phyloP scores from a whole-genome alignment of 2,888 invertebrate genomes.

The Trachelus troglodyta region DNA sequence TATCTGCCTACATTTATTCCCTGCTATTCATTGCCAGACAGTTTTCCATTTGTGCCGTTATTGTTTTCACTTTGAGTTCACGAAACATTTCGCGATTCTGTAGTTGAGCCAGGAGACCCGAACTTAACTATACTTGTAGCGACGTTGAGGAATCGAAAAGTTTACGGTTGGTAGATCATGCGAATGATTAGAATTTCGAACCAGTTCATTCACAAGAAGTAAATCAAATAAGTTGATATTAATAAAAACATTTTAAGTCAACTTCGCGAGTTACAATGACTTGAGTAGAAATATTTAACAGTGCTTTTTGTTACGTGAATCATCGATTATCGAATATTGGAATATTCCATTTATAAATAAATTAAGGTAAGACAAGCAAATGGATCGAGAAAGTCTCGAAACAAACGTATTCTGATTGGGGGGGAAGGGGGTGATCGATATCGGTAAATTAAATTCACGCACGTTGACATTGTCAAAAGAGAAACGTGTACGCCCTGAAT shows the following conservation, averaged over 20 bases:
- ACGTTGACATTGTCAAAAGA: neutral
- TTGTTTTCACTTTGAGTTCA: conserved; percentile 27
- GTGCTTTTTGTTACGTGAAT: neutral
- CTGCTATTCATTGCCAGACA: conserved; percentile 19
- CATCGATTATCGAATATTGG: neutral
- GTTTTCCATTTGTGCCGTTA: conserved; percentile 29
- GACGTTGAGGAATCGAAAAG: too few relatives aligned
- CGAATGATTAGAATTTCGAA: too few relatives aligned
- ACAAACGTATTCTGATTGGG: neutral
- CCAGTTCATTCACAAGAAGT: too few relatives aligned
- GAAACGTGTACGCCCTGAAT: neutral
- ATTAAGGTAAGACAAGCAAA: too few relatives aligned
- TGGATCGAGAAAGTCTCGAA: neutral
- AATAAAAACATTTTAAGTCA: too few relatives aligned
- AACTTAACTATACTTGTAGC: neutral
- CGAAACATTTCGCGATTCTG: conserved; percentile 24
- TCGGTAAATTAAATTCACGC: neutral
- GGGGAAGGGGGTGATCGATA: neutral
- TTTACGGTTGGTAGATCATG: too few relatives aligned
- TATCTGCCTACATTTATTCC: neutral
- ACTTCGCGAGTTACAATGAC: neutral
- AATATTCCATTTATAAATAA: neutral
- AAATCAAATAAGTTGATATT: too few relatives aligned
- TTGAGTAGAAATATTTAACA: neutral
- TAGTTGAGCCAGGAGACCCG: neutral